These are phyloP conservation scores for Eurypyga helias DNA, from an alignment of 2,113 vertebrate genomes.

Conservation along the genomic window DNA sequence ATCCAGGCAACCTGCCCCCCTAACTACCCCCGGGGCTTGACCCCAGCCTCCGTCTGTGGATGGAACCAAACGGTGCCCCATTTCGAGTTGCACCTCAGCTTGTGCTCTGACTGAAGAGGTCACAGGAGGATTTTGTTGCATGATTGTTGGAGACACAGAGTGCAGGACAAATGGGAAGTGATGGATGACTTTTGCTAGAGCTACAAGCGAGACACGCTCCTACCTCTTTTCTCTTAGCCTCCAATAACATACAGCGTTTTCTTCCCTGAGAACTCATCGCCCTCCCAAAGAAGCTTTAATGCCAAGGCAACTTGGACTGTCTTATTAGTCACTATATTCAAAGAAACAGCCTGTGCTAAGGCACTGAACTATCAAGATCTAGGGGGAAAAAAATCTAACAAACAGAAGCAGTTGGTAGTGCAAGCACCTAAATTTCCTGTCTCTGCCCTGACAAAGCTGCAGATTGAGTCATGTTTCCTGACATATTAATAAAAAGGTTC, in stretches of 20 bases:
- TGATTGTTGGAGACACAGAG: neutral
- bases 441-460: conserved; percentile 14
- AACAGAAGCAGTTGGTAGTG: conserved; percentile 1
- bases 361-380: neutral
- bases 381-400: neutral
- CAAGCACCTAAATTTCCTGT: conserved; percentile 47
- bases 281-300: neutral
- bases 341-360: neutral
- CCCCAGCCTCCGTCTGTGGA: accelerated
- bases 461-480: conserved; percentile 50
- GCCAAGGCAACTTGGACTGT: neutral
- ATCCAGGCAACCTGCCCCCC: neutral
- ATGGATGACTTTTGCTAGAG: neutral
- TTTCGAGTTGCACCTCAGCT: neutral
- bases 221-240: neutral
- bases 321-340: neutral
- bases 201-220: neutral
- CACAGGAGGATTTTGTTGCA: neutral
- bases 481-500: conserved; percentile 21
- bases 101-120: neutral
- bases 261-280: neutral
- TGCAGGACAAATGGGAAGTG: neutral
- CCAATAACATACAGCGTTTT: neutral
- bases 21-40: accelerated
- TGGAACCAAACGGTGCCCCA: neutral